Evolutionary conservation across 2,113 vertebrate species (phyloP).

Genomic region (Macrotis lagotis): DNA sequence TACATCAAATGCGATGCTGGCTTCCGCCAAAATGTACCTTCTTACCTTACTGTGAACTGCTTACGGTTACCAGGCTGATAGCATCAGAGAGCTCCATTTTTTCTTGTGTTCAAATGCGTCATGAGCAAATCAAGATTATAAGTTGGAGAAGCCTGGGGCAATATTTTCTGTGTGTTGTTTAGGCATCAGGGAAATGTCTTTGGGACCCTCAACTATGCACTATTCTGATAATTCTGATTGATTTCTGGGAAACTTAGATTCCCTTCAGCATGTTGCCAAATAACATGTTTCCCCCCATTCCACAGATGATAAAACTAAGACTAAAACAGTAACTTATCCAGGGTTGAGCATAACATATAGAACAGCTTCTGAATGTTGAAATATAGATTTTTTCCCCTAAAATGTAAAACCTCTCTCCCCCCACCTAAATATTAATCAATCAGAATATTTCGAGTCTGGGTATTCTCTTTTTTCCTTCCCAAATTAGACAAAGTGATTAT

Average conservation of each 20-base stretch:
- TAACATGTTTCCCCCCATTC: neutral
- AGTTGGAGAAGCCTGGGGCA: neutral
- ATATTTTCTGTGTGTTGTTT: neutral
- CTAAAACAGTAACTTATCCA: neutral
- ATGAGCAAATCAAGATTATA: slow-evolving; percentile 69
- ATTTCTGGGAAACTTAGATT: neutral
- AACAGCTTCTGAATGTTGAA: neutral
- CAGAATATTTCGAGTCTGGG: neutral
- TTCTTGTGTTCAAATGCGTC: slow-evolving; percentile 56
- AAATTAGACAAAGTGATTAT: neutral
- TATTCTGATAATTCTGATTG: neutral
- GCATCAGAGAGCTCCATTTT: slow-evolving; percentile 72
- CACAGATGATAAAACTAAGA: slow-evolving; percentile 26
- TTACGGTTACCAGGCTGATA: slow-evolving; percentile 75
- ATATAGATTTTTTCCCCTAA: neutral
- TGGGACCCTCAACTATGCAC: neutral
- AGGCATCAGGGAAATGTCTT: slow-evolving; percentile 26
- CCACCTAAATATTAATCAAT: neutral
- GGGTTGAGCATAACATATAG: neutral
- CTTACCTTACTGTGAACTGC: slow-evolving; percentile 72
- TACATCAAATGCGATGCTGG: slow-evolving; percentile 79
- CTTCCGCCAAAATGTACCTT: slow-evolving; percentile 84
- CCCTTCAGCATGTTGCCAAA: neutral
- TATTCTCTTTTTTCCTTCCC: neutral
- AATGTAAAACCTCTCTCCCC: neutral